These are phyloP conservation scores for Microplitis demolitor DNA, from an alignment of 1,140 invertebrate genomes.

Conservation along the genomic window DNA sequence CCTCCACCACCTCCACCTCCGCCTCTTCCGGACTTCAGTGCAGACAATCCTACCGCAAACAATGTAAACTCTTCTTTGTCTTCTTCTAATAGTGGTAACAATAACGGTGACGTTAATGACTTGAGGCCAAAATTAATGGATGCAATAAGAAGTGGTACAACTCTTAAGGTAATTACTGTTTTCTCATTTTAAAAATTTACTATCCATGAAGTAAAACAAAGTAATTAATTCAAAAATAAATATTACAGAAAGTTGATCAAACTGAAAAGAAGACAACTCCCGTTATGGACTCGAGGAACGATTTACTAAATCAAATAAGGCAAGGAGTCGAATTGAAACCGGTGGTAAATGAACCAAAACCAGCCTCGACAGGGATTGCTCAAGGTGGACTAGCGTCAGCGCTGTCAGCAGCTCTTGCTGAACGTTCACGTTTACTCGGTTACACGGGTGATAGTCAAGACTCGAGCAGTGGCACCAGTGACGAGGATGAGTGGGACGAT, in stretches of 20 bases:
- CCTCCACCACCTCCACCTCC: constrained; percentile 60
- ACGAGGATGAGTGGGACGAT: constrained; percentile 74
- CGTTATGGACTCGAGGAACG: constrained; percentile 65
- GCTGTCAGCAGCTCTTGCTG: constrained; percentile 76
- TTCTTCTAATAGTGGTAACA: constrained; percentile 42
- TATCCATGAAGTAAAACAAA: background rate
- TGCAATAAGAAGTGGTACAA: constrained; percentile 73
- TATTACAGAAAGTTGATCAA: constrained; percentile 65
- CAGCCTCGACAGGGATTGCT: constrained; percentile 38
- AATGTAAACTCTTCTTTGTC: constrained; percentile 43
- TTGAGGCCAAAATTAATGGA: constrained; percentile 69
- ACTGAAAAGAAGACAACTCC: constrained; percentile 46
- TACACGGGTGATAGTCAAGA: constrained; percentile 62
- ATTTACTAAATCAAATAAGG: constrained; percentile 80
- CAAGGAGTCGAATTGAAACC: constrained; percentile 77
- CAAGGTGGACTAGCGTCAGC: constrained; percentile 77
- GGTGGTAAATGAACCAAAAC: constrained; percentile 54
- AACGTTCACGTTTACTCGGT: constrained; percentile 73
- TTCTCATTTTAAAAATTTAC: background rate
- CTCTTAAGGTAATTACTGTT: constrained; percentile 63
- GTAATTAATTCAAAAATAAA: background rate
- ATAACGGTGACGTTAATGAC: constrained; percentile 57
- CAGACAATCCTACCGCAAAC: constrained; percentile 33
- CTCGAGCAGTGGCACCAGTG: constrained; percentile 64
- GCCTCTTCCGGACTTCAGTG: constrained; percentile 47